Evolutionary conservation across 1,140 invertebrate genomes (phyloP).

Genomic region (Oncopodura yosiiana): DNA sequence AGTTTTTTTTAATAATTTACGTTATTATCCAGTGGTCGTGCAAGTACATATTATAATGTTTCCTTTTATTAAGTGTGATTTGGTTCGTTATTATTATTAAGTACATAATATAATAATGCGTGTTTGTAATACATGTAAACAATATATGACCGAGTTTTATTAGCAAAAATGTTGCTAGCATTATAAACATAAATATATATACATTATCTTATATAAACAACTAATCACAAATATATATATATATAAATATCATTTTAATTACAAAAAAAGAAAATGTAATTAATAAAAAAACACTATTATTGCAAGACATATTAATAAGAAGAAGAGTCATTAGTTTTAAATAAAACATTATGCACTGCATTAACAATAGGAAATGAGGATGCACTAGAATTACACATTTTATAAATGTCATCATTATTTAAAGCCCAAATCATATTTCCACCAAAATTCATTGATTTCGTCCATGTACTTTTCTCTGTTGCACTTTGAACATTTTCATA

Average conservation of each 20-base stretch:
- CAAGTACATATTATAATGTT: no score
- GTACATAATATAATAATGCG: no score
- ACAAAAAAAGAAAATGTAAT: neutral
- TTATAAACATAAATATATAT: no score
- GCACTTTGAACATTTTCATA: slow-evolving; percentile 71
- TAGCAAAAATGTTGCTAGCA: no score
- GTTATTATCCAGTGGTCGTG: no score
- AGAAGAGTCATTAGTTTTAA: neutral
- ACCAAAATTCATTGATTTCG: slow-evolving; percentile 19
- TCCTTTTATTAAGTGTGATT: no score
- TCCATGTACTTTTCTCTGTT: slow-evolving; percentile 48
- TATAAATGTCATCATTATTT: slow-evolving; percentile 28
- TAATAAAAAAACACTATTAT: neutral
- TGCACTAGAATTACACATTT: slow-evolving; percentile 25
- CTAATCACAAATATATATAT: no score
- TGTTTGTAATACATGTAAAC: no score
- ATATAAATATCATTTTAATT: neutral
- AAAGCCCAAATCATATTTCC: slow-evolving; percentile 24
- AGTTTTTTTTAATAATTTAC: no score
- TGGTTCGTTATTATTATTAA: no score
- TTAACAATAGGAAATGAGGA: slow-evolving; percentile 18
- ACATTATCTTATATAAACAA: no score
- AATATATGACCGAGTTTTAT: no score
- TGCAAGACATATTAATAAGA: neutral
- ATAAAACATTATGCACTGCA: neutral